Base-by-base conservation (phyloP, 2,113 vertebrate genomes). In the Salminus brasiliensis region DNA sequence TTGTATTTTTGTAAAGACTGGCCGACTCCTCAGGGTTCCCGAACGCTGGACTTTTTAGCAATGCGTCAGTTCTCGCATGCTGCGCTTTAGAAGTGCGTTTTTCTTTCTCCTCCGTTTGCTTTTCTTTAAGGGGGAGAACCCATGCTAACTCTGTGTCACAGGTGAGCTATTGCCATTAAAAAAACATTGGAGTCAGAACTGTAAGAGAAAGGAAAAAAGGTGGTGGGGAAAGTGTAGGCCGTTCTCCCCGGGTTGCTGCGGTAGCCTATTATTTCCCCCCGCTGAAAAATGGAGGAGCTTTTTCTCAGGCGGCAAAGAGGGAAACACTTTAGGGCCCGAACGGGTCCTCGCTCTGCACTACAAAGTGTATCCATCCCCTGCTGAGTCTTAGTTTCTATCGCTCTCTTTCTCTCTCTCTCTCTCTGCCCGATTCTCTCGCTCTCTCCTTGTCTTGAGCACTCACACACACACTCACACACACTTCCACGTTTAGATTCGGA, bases 231-330 rank as follows among this genome's bases (percentile, higher is more conserved):
- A 86, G 82, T 69, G 55, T 59, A 79, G 59, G 78, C 34, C 68
- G 13, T 21, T 34, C 82, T 85, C 88, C 83, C 72, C 74, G 80
- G 85, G 74, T 83, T 80, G 43, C 68, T 49, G 70, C 74, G 86
- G 18, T 43, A 72, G 85, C 59, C 59, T 81, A 86, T 91, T 91
- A 88, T 90, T 87, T 87, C 23, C 62, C 81, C 77, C 27, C 45
- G 78, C 75, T 89, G 85, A 90, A 89, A 90, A 89, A 91, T 88
- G 78, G 87, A 85, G 85, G 81, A 62, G 78, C 74, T 87, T 83
- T 87, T 86, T 87, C 74, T 87, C 69, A 76, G 68, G 77, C 45
- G 62, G 75, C 69, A 74, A 72, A 81, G 81, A 82, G 29, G 82
- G 75, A 55, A 86, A 85, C 78, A 83, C 78, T 85, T 55, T 76